Evolutionary conservation across 2,797 vertebrate genomes (phyloP), one percentile per base, ranked within the genome.

Genomic region (Melanotaenia maccullochi): DNA sequence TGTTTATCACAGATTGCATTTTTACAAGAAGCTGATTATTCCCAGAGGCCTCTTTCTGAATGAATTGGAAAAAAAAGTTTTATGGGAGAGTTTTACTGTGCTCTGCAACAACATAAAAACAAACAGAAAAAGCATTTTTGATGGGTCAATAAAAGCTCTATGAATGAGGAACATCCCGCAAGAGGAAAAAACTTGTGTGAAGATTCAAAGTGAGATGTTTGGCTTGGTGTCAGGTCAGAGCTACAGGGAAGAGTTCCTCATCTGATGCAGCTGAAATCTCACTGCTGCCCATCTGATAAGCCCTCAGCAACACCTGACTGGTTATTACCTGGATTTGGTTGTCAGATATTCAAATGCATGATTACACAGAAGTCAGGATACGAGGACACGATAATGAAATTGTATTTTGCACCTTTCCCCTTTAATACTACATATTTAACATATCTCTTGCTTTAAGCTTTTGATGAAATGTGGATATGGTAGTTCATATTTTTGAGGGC

Each of bases 231-330:
- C 58, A 13, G 68, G 56, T 73, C 61, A 55, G 68, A 38, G 60
- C 36, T 33, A 18, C 36, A 51, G 11, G 33, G 60, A 68, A 68
- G 24, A 69, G 56, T 44, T 61, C 16, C 33, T 65, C 24, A 28
- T 60, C 51, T 52, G n/a, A 65, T 65, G 38, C 40, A 22, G 56
- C 62, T 18, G 38, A 56, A 64, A 62, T 67, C 22, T 47, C 32
- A 58, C 58, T 44, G 35, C 20, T 40, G 35, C 16, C 12, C 35
- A 32, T 54, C 49, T 44, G 57, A 61, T 73, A 77, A 71, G 38
- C 71, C 74, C 82, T 77, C 47, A 76, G 58, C 61, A 57, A 63
- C 65, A 76, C 55, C 65, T 56, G 60, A 78, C 54, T 79, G 65
- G 56, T 60, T 14, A 20, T 75, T 62, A 75, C 64, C 68, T 71